Conservation (phyloP, 2,113 vertebrate genomes). For the Salvelinus namaycush region DNA sequence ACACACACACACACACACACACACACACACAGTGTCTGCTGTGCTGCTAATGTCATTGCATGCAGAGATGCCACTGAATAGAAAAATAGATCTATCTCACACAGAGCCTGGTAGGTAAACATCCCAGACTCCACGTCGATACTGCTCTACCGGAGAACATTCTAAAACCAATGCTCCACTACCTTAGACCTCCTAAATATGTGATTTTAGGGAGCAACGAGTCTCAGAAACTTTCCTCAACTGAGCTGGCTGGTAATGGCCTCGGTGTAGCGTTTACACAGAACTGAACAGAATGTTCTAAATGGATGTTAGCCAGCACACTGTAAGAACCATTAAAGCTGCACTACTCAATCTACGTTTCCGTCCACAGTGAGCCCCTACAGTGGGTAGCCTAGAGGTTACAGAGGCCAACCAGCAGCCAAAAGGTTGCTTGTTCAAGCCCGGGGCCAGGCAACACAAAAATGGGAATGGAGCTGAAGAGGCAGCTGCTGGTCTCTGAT, state of each 20-base stretch:
- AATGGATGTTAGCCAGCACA: too few species aligned
- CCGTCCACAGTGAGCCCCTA: too few species aligned
- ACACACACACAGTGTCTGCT: constrained; percentile 35
- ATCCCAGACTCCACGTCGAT: background rate
- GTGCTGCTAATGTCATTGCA: constrained; percentile 17
- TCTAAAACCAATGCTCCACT: background rate
- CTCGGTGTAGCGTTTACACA: too few species aligned
- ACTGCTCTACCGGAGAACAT: background rate
- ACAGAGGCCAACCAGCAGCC: background rate
- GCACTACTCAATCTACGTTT: too few species aligned
- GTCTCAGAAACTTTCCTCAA: too few species aligned
- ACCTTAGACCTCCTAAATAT: background rate
- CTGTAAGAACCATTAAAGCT: too few species aligned
- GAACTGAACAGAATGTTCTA: too few species aligned
- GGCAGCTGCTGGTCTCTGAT: too few species aligned
- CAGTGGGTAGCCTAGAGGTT: too few species aligned
- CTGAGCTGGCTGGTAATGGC: too few species aligned
- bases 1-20: constrained; percentile 28
- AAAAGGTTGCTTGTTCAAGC: too few species aligned
- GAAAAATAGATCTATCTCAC: constrained; percentile 38
- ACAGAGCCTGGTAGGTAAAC: background rate
- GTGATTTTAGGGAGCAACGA: background rate
- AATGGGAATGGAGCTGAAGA: background rate
- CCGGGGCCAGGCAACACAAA: background rate
- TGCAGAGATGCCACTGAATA: constrained; percentile 43